Conservation (phyloP, 2,113 vertebrate species). For the Oenanthe melanoleuca region DNA sequence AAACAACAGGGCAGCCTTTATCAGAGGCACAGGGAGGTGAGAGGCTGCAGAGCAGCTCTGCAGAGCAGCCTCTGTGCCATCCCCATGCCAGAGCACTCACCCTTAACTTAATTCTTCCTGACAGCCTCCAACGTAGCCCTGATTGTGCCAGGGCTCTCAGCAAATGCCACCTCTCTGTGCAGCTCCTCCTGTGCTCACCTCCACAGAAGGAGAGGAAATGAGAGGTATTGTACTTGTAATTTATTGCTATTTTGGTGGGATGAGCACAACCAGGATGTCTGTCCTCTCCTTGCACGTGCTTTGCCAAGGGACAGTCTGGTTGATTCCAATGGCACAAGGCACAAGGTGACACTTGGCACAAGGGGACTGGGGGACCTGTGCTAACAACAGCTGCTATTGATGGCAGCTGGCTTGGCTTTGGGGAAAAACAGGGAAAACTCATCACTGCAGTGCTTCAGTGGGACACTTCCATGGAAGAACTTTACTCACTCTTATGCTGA, state of each 20-base stretch:
- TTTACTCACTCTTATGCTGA: rapidly evolving
- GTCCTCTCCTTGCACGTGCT: neutral
- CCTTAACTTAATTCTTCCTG: neutral
- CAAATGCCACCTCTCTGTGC: neutral
- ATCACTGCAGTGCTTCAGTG: neutral
- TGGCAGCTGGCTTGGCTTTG: neutral
- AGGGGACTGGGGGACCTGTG: neutral
- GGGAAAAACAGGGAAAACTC: neutral
- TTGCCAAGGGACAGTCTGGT: neutral
- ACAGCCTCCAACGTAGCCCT: neutral
- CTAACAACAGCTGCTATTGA: neutral
- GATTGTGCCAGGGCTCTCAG: neutral
- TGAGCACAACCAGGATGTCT: neutral
- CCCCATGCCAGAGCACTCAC: neutral
- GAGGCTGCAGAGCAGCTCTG: neutral
- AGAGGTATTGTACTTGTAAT: neutral
- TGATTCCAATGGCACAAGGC: neutral
- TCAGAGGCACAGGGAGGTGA: neutral
- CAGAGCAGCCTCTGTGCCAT: neutral
- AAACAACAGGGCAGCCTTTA: neutral
- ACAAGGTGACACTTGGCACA: neutral
- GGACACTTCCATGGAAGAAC: neutral
- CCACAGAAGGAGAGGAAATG: slow-evolving; percentile 3
- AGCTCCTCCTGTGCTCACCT: neutral
- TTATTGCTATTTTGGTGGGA: neutral